Evolutionary conservation across 53 echinoderm and acorn worm genomes (phyloP).

Genomic region (Echinarachnius parma): DNA sequence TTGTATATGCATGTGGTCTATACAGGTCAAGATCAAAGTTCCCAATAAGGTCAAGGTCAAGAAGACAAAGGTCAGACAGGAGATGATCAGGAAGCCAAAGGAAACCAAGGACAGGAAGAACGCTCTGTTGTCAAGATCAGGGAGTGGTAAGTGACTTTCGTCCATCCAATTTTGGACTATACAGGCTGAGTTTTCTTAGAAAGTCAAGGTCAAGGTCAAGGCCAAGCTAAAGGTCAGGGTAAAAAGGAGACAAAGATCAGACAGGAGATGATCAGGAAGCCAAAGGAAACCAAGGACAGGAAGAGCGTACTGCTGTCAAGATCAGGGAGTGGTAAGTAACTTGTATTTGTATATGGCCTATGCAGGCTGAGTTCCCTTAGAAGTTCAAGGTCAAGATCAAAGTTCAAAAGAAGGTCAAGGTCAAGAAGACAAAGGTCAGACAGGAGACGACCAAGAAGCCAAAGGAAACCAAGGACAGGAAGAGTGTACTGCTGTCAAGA

Average conservation of each 20-base stretch:
- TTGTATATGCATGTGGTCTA: no score
- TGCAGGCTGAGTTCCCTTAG: no score
- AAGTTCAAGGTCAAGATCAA: slow-evolving; percentile 82
- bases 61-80: slow-evolving; percentile 65
- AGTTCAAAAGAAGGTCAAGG: slow-evolving; percentile 67
- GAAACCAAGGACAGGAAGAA: slow-evolving; percentile 35
- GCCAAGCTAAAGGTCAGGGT: slow-evolving; percentile 80
- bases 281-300: slow-evolving; percentile 6
- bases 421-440: slow-evolving; percentile 64
- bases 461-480: slow-evolving; percentile 10
- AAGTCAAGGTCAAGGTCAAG: slow-evolving; percentile 88
- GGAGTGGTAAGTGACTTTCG: slow-evolving; percentile 77
- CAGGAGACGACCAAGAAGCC: slow-evolving; percentile 59
- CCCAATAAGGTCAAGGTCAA: slow-evolving; percentile 69
- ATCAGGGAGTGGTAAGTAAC: slow-evolving; percentile 63
- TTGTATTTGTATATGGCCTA: no score
- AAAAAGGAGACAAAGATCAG: slow-evolving; percentile 63
- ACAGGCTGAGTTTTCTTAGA: no score
- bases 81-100: slow-evolving; percentile 48
- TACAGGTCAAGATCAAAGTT: slow-evolving; percentile 86
- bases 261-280: slow-evolving; percentile 60
- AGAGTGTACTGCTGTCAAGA: slow-evolving; percentile 50
- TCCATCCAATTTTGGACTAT: no score
- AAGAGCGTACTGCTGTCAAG: slow-evolving; percentile 56
- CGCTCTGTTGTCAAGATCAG: slow-evolving; percentile 48